Percentiles rank a stretch among this genome's conserved stretches.
Conservation (phyloP, 92 coral and sea anemone species). For the Phenganax subtilis region DNA sequence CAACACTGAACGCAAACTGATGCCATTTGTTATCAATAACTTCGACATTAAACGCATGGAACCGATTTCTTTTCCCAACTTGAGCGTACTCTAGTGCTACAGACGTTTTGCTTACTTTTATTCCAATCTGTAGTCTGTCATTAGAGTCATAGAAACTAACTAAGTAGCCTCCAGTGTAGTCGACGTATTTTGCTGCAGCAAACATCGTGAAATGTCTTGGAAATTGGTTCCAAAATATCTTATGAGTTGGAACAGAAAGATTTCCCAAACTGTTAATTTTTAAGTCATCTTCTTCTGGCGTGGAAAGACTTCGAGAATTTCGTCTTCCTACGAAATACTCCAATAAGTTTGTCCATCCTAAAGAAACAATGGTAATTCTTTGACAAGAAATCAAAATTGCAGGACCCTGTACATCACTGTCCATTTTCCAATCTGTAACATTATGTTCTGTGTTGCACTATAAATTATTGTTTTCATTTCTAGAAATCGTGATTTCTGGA, state of each 20-base stretch:
- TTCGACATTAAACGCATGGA: slow-evolving; percentile 65
- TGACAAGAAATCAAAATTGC: too few relatives aligned
- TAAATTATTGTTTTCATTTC: too few relatives aligned
- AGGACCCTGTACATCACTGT: too few relatives aligned
- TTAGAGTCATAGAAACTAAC: slow-evolving; percentile 29
- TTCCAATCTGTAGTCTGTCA: slow-evolving; percentile 35
- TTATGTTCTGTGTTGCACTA: too few relatives aligned
- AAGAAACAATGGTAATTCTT: neutral
- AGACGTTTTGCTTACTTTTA: slow-evolving; percentile 19
- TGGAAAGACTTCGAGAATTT: slow-evolving; percentile 26
- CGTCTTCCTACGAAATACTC: slow-evolving; percentile 17
- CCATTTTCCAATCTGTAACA: too few relatives aligned
- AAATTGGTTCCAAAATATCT: slow-evolving; percentile 24
- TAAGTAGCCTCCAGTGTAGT: slow-evolving; percentile 29
- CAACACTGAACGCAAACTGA: slow-evolving; percentile 71
- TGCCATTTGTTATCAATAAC: slow-evolving; percentile 64
- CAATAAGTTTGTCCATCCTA: slow-evolving; percentile 23
- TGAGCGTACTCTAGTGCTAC: slow-evolving; percentile 24
- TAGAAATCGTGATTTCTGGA: too few relatives aligned
- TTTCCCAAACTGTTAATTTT: slow-evolving; percentile 18
- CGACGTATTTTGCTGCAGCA: slow-evolving; percentile 24
- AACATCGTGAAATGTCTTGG: slow-evolving; percentile 29
- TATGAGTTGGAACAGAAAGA: slow-evolving; percentile 21
- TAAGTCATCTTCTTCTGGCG: slow-evolving; percentile 20
- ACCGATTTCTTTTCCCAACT: slow-evolving; percentile 14